These are phyloP conservation scores for Thryonomys swinderianus DNA, from an alignment of 2,113 vertebrate species.

Conservation along the genomic window DNA sequence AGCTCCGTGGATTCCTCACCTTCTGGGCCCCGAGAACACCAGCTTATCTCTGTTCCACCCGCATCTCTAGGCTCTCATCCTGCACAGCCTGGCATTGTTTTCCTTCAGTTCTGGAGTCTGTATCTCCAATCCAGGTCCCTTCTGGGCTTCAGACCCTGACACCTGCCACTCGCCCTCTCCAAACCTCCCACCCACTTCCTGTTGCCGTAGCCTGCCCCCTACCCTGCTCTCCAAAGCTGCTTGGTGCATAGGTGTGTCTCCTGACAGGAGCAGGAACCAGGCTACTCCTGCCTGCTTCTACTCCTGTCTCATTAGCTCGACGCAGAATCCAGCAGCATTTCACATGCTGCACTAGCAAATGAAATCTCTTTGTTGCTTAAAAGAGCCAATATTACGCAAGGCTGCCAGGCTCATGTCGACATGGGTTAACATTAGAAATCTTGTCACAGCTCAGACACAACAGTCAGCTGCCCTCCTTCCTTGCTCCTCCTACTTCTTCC, in stretches of 20 bases:
- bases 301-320: background rate
- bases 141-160: background rate
- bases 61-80: background rate
- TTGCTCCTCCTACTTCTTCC: background rate
- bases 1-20: background rate
- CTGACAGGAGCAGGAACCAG: background rate
- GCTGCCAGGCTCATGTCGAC: background rate
- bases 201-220: background rate
- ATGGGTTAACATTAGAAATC: background rate
- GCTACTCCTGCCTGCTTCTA: background rate
- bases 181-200: background rate
- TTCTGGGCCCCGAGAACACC: background rate
- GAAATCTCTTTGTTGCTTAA: constrained; percentile 18
- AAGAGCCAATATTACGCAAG: background rate
- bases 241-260: background rate
- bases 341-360: background rate
- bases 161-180: background rate
- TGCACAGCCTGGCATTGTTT: background rate
- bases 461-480: background rate
- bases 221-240: no score
- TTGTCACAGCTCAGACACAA: constrained; percentile 21
- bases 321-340: background rate
- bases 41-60: background rate
- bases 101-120: background rate
- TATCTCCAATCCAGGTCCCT: background rate